phyloP scores from a whole-genome alignment of 2,888 invertebrate species.

The Leptura quadrifasciata region DNA sequence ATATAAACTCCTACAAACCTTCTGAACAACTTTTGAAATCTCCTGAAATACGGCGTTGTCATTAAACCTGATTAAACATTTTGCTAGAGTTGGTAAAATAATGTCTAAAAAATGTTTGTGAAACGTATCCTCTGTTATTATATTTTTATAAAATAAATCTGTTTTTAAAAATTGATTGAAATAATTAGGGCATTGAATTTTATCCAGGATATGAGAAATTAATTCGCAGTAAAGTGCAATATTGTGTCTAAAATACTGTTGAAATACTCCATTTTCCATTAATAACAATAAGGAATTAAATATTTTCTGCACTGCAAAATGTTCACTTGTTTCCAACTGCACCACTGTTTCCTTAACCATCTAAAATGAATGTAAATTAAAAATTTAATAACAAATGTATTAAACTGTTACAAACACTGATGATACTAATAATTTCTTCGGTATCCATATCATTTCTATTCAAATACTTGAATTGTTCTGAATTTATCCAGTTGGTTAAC shows the following conservation, averaged over 20 bases:
- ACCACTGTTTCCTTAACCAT: conserved; percentile 31
- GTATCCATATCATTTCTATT: conserved; percentile 62
- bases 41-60: conserved; percentile 54
- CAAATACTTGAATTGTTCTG: conserved; percentile 62
- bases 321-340: conserved; percentile 19
- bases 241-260: conserved; percentile 65
- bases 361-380: conserved; percentile 33
- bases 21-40: conserved; percentile 58
- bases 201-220: conserved; percentile 54
- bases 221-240: conserved; percentile 61
- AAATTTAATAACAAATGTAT: conserved; percentile 4
- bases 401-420: conserved; percentile 39
- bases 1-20: conserved; percentile 52
- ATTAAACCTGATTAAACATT: conserved; percentile 52
- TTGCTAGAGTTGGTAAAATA: conserved; percentile 55
- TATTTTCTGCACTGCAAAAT: conserved; percentile 19
- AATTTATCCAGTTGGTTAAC: conserved; percentile 61
- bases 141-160: conserved; percentile 53
- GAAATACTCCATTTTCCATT: conserved; percentile 60
- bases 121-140: conserved; percentile 48
- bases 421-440: conserved; percentile 59
- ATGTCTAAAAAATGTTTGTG: conserved; percentile 46
- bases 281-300: conserved; percentile 38
- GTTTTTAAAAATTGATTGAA: conserved; percentile 43
- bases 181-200: conserved; percentile 37